A percentile compares a stretch with the other conserved stretches of the same genome.
Evolutionary conservation across 2,113 vertebrate species (phyloP).

Genomic region (Zingel zingel): DNA sequence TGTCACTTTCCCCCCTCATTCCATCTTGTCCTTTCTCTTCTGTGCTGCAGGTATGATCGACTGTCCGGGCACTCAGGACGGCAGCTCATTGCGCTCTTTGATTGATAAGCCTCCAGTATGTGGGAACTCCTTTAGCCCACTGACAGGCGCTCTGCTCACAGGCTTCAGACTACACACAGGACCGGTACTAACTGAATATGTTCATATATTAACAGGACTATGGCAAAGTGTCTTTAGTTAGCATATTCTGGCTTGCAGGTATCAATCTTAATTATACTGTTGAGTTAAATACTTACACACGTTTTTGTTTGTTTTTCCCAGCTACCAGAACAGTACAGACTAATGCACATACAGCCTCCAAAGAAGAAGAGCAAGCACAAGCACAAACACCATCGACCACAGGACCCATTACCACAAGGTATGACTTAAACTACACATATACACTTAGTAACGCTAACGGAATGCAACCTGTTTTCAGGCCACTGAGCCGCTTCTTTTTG

Average conservation of each 20-base stretch:
- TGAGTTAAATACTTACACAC: background rate
- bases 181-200: slow-evolving; percentile 84
- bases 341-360: slow-evolving; percentile 98
- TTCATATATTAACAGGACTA: background rate
- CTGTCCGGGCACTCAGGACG: slow-evolving; percentile 93
- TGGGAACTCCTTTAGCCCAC: slow-evolving; percentile 93
- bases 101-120: slow-evolving; percentile 98
- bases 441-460: slow-evolving; percentile 40
- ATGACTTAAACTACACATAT: background rate
- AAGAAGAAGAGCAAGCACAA: slow-evolving; percentile 99
- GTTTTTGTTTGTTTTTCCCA: slow-evolving; percentile 60
- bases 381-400: slow-evolving; percentile 94
- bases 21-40: background rate
- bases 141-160: slow-evolving; percentile 94
- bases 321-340: slow-evolving; percentile 96
- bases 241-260: background rate
- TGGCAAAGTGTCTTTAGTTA: background rate
- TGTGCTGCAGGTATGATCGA: slow-evolving; percentile 92
- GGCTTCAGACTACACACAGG: slow-evolving; percentile 96
- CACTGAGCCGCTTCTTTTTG: slow-evolving; percentile 6
- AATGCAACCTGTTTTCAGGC: background rate
- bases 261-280: background rate
- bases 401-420: slow-evolving; percentile 97
- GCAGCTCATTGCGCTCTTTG: slow-evolving; percentile 94
- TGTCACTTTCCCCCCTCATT: too few species aligned